Conservation (phyloP, 2,797 vertebrate species). For the Crocodylus rhombifer region DNA sequence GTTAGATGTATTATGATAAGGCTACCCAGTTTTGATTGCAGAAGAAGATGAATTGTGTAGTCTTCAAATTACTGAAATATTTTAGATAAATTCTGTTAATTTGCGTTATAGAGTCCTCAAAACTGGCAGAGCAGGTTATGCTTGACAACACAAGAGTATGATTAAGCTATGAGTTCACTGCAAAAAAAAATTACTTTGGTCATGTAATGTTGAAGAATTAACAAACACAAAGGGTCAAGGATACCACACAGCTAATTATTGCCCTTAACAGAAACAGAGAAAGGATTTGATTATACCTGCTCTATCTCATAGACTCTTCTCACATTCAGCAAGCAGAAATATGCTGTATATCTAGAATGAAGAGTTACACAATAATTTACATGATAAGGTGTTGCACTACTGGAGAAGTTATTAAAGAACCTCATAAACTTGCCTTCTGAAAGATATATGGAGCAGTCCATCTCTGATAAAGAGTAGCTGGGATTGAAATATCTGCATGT, state of each 20-base stretch:
- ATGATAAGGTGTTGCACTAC: constrained; percentile 59
- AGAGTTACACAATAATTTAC: constrained; percentile 67
- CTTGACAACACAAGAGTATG: constrained; percentile 21
- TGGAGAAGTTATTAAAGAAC: constrained; percentile 72
- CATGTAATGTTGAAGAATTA: constrained; percentile 38
- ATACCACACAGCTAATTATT: constrained; percentile 55
- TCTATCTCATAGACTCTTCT: neutral
- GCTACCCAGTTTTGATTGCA: constrained; percentile 21
- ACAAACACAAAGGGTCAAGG: constrained; percentile 47
- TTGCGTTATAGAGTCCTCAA: constrained; percentile 31
- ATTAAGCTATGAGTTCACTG: constrained; percentile 38
- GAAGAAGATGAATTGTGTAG: constrained; percentile 19
- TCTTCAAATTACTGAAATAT: constrained; percentile 39
- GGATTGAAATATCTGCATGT: constrained; percentile 63
- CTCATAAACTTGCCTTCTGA: constrained; percentile 68
- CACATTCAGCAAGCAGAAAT: neutral
- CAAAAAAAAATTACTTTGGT: constrained; percentile 16
- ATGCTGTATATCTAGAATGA: constrained; percentile 32
- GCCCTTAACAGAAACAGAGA: neutral
- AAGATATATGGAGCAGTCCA: constrained; percentile 69
- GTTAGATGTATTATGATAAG: constrained; percentile 13
- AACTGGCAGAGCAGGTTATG: neutral
- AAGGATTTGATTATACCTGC: constrained; percentile 21
- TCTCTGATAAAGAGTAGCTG: constrained; percentile 55
- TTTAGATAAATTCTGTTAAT: constrained; percentile 39